Conservation (phyloP, 2,888 invertebrate species). For the Lasioglossum lativentre region DNA sequence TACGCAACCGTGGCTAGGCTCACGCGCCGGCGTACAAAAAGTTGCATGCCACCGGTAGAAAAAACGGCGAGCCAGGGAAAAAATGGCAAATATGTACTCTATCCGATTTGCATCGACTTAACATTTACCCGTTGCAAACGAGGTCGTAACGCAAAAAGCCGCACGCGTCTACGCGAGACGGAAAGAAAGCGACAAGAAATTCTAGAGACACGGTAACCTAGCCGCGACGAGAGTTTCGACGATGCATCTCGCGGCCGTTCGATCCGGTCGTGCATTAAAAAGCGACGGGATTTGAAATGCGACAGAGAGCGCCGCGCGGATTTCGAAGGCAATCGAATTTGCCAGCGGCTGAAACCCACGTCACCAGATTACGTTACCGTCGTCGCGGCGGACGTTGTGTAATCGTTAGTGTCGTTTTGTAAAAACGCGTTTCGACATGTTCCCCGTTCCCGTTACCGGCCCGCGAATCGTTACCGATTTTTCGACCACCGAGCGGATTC, state of each 20-base stretch:
- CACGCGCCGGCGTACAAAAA: not conserved
- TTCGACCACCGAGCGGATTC: constrained; percentile 9
- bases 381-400: not conserved
- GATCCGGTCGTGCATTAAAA: constrained; percentile 7
- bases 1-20: not conserved
- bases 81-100: not conserved
- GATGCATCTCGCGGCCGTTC: not conserved
- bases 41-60: not conserved
- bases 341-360: not conserved
- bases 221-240: not conserved
- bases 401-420: not conserved
- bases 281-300: constrained; percentile 5
- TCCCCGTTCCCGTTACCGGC: not conserved
- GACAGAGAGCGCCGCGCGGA: not conserved
- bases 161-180: not conserved
- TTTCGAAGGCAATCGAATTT: not conserved
- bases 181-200: constrained; percentile 6
- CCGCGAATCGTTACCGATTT: constrained; percentile 11
- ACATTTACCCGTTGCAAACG: not conserved
- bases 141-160: not conserved
- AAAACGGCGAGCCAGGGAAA: not conserved
- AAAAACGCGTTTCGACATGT: not conserved
- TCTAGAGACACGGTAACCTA: not conserved
- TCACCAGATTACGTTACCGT: constrained; percentile 8
- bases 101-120: not conserved